These are phyloP conservation scores for Diploptera punctata DNA, from an alignment of 2,888 invertebrate genomes.

Conservation along the genomic window DNA sequence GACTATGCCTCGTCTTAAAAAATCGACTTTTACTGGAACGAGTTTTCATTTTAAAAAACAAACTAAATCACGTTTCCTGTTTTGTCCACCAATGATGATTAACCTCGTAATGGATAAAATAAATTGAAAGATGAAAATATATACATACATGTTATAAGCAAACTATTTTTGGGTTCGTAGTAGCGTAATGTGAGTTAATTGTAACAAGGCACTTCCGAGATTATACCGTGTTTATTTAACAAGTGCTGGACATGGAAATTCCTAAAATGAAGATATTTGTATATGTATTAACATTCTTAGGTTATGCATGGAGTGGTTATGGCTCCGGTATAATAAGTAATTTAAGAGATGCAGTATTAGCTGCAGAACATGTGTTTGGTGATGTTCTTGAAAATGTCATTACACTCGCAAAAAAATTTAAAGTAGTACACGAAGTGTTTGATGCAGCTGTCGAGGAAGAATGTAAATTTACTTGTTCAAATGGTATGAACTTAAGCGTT, in stretches of 20 bases:
- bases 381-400: slow-evolving; percentile 77
- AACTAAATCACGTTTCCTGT: too few species aligned
- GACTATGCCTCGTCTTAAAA: too few species aligned
- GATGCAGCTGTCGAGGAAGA: slow-evolving; percentile 86
- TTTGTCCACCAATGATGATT: neutral
- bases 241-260: slow-evolving; percentile 77
- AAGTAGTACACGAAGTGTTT: slow-evolving; percentile 79
- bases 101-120: neutral
- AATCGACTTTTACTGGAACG: too few species aligned
- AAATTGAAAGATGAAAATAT: too few species aligned
- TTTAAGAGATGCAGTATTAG: slow-evolving; percentile 78
- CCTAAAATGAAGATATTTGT: slow-evolving; percentile 77
- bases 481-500: slow-evolving; percentile 64
- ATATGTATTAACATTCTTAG: slow-evolving; percentile 76
- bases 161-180: slow-evolving; percentile 8
- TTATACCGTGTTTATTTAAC: too few species aligned
- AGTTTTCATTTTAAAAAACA: too few species aligned
- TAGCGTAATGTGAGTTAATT: too few species aligned
- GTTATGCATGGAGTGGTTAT: slow-evolving; percentile 82
- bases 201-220: too few species aligned
- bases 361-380: slow-evolving; percentile 81
- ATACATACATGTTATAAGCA: neutral
- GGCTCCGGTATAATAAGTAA: slow-evolving; percentile 75
- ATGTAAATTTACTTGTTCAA: slow-evolving; percentile 77
- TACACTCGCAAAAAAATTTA: slow-evolving; percentile 75